phyloP scores from a whole-genome alignment of 1,140 invertebrate species.

The Hylaeus anthracinus region DNA sequence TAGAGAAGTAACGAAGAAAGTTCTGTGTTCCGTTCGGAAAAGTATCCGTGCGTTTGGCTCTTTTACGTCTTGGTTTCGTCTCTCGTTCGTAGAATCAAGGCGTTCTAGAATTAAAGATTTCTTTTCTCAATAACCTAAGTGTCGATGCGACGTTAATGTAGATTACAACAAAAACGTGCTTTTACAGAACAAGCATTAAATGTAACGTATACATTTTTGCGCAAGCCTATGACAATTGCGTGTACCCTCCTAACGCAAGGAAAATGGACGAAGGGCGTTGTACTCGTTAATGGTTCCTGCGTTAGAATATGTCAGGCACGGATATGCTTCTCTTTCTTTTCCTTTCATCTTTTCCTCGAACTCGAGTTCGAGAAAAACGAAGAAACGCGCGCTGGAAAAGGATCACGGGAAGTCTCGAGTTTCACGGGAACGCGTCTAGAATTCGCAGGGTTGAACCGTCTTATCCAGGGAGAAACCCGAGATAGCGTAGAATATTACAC shows the following conservation, averaged over 20 bases:
- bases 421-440: slow-evolving; percentile 36
- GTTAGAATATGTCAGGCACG: too few relatives aligned
- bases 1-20: not conserved
- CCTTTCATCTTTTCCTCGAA: not conserved
- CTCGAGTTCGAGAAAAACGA: slow-evolving; percentile 23
- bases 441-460: slow-evolving; percentile 6
- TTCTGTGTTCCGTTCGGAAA: not conserved
- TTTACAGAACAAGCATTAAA: too few relatives aligned
- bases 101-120: too few relatives aligned
- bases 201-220: too few relatives aligned
- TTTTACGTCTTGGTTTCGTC: not conserved
- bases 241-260: too few relatives aligned
- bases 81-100: too few relatives aligned
- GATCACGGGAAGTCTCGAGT: slow-evolving; percentile 24
- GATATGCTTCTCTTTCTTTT: not conserved
- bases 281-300: too few relatives aligned
- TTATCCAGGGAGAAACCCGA: not conserved
- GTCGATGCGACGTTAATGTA: too few relatives aligned
- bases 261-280: too few relatives aligned
- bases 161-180: too few relatives aligned
- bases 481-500: not conserved
- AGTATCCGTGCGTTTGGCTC: not conserved
- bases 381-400: slow-evolving; percentile 6
- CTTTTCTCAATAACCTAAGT: too few relatives aligned
- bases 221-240: too few relatives aligned